Conservation (phyloP, 2,797 vertebrate species). For the Podarcis siculus region DNA sequence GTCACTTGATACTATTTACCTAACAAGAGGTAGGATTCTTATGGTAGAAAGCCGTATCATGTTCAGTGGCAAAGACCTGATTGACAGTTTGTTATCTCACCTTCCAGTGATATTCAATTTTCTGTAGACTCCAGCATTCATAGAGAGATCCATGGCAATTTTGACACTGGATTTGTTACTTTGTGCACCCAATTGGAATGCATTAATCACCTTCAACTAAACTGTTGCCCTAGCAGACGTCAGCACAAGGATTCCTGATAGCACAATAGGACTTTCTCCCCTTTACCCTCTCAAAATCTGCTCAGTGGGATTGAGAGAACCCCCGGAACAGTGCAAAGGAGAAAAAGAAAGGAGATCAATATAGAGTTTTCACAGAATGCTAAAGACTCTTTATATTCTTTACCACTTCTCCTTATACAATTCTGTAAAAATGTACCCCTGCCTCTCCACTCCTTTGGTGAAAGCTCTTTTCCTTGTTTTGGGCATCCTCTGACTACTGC, state of each 20-base stretch:
- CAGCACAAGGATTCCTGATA: too few relatives aligned
- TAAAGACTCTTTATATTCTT: neutral
- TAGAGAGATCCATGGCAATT: neutral
- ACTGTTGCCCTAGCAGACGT: too few relatives aligned
- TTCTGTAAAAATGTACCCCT: neutral
- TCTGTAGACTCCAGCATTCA: neutral
- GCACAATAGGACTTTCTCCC: too few relatives aligned
- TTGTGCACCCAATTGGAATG: neutral
- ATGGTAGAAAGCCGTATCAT: neutral
- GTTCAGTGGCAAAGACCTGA: conserved; percentile 2
- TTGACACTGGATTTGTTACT: neutral
- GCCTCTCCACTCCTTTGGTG: neutral
- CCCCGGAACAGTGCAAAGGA: neutral
- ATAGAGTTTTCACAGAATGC: neutral
- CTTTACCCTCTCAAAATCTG: too few relatives aligned
- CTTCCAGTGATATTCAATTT: neutral
- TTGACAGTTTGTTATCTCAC: neutral
- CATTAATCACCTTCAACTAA: neutral
- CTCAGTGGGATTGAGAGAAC: neutral
- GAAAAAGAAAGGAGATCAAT: neutral
- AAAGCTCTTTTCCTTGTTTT: neutral
- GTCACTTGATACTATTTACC: conserved; percentile 33
- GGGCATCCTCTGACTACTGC: neutral
- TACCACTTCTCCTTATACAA: neutral
- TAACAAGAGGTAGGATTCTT: neutral